A percentile compares a stretch with the other conserved stretches of the same genome.
phyloP scores from a whole-genome alignment of 1,140 invertebrate species.

The Steinernema khuongi region DNA sequence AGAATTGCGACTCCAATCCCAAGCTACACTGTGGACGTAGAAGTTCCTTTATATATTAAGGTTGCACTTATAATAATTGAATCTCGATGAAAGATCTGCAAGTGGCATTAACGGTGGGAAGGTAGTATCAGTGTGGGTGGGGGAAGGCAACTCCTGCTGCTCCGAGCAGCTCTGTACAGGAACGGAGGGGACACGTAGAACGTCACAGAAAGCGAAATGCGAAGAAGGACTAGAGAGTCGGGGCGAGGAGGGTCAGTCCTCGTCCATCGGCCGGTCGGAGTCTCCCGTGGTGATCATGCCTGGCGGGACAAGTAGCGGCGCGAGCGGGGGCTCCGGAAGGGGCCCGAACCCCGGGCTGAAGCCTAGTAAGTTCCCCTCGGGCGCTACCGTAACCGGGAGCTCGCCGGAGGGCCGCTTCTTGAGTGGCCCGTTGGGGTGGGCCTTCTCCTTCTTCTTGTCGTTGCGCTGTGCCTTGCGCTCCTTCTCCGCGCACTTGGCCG shows the following conservation, averaged over 20 bases:
- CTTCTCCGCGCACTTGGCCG: background rate
- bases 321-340: too few species aligned
- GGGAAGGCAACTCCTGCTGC: background rate
- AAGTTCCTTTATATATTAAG: background rate
- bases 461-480: background rate
- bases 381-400: background rate
- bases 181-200: too few species aligned
- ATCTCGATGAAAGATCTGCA: background rate
- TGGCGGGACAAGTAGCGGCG: too few species aligned
- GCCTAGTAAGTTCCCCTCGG: background rate
- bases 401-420: slow-evolving; percentile 2
- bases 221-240: too few species aligned
- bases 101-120: background rate
- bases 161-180: background rate
- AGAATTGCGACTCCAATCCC: background rate
- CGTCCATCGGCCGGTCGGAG: too few species aligned
- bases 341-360: too few species aligned
- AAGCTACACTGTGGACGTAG: background rate
- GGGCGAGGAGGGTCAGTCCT: too few species aligned
- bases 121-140: background rate
- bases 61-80: background rate
- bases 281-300: too few species aligned
- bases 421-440: background rate
- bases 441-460: slow-evolving; percentile 9
- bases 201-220: too few species aligned